These are phyloP conservation scores for Limosa lapponica DNA, from an alignment of 2,797 vertebrate genomes.

Conservation along the genomic window DNA sequence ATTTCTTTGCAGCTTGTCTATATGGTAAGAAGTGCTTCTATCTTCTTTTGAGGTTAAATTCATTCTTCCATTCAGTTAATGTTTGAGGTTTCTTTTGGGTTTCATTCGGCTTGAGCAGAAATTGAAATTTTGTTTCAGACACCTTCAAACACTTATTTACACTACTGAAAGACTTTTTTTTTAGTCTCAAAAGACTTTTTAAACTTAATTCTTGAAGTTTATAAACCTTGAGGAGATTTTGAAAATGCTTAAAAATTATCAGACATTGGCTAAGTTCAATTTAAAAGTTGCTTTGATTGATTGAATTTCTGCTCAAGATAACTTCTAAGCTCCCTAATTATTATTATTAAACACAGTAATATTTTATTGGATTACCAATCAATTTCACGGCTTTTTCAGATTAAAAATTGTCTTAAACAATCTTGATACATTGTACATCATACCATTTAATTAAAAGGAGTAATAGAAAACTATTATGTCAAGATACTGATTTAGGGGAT, in stretches of 20 bases:
- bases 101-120: not conserved
- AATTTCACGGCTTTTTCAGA: not conserved
- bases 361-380: not conserved
- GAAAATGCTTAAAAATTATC: not conserved
- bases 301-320: not conserved
- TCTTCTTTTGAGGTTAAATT: not conserved
- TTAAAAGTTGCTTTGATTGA: not conserved
- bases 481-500: not conserved
- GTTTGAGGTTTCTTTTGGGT: not conserved
- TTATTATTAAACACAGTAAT: not conserved
- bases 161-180: not conserved
- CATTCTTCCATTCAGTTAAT: not conserved
- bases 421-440: not conserved
- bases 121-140: not conserved
- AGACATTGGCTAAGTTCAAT: not conserved
- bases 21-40: not conserved
- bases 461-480: not conserved
- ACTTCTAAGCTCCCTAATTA: not conserved
- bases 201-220: not conserved
- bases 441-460: not conserved
- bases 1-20: not conserved
- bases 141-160: not conserved
- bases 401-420: not conserved
- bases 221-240: not conserved
- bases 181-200: not conserved